Percentiles rank a stretch among this genome's conserved stretches.
phyloP scores from a whole-genome alignment of 2,888 invertebrate genomes.

The Schrankia costaestrigalis region DNA sequence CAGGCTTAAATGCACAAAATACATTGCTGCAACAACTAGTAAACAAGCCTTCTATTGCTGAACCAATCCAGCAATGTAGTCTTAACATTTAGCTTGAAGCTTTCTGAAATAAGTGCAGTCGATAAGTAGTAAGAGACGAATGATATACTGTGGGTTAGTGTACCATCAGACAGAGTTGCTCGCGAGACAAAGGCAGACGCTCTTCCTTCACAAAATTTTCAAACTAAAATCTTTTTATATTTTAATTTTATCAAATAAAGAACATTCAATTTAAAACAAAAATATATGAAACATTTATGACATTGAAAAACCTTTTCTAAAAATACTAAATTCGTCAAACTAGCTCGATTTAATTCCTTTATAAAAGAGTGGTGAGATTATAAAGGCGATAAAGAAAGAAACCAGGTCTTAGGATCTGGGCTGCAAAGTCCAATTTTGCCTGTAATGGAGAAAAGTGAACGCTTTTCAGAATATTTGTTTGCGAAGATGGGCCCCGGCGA shows the following conservation, averaged over 20 bases:
- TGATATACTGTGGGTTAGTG: slow-evolving; percentile 26
- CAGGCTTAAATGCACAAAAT: slow-evolving; percentile 2
- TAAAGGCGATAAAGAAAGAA: slow-evolving; percentile 9
- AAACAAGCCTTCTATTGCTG: neutral
- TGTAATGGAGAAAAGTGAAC: slow-evolving; percentile 83
- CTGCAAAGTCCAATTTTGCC: slow-evolving; percentile 40
- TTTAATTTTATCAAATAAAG: neutral
- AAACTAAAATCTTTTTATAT: too few species aligned
- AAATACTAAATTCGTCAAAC: neutral
- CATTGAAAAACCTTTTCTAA: neutral
- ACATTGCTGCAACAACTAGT: slow-evolving; percentile 28
- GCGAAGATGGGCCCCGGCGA: slow-evolving; percentile 88
- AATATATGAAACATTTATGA: neutral
- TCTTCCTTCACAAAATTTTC: neutral
- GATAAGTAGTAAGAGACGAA: slow-evolving; percentile 6
- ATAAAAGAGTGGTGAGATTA: slow-evolving; percentile 4
- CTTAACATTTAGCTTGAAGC: neutral
- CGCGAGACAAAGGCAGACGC: slow-evolving; percentile 9
- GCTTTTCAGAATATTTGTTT: slow-evolving; percentile 90
- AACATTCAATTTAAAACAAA: neutral
- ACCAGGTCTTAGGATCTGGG: slow-evolving; percentile 47
- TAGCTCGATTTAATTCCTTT: too few species aligned
- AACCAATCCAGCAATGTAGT: slow-evolving; percentile 8
- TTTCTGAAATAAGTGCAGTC: neutral
- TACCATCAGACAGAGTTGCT: slow-evolving; percentile 19